phyloP scores from a whole-genome alignment of 2,113 vertebrate genomes.

The Vulpes ferrilata region DNA sequence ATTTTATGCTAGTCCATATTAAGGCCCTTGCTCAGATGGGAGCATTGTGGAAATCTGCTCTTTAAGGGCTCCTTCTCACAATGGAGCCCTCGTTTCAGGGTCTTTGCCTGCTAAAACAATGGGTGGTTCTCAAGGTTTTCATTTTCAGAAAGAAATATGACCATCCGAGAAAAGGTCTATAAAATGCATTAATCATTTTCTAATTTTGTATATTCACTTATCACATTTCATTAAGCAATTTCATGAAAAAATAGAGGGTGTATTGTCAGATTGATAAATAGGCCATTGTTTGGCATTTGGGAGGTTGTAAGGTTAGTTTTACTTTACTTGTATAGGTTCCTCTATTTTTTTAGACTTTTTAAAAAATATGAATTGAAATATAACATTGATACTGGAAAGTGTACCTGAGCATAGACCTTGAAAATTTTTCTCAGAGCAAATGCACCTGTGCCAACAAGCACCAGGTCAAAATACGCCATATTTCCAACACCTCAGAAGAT shows the following conservation, averaged over 20 bases:
- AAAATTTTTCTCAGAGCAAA: not conserved
- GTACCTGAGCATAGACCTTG: not conserved
- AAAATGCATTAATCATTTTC: not conserved
- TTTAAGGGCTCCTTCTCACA: not conserved
- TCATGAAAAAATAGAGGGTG: not conserved
- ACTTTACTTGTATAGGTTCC: not conserved
- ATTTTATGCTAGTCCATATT: not conserved
- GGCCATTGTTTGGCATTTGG: not conserved
- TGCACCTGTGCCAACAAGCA: not conserved
- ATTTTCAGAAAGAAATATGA: not conserved
- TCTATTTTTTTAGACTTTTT: not conserved
- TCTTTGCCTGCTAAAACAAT: not conserved
- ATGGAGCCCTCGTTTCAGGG: not conserved
- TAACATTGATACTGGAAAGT: not conserved
- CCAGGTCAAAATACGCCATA: not conserved
- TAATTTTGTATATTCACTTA: not conserved
- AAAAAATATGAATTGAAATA: not conserved
- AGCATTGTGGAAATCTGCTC: not conserved
- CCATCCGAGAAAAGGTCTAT: not conserved
- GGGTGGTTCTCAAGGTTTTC: not conserved
- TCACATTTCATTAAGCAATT: slow-evolving; percentile 23
- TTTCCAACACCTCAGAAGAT: not conserved
- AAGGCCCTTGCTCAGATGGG: not conserved
- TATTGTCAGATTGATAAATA: slow-evolving; percentile 14
- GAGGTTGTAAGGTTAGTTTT: not conserved